Percentiles rank a stretch among this genome's conserved stretches.
Conservation (phyloP, 1,140 invertebrate species). For the Tigriopus japonicus region DNA sequence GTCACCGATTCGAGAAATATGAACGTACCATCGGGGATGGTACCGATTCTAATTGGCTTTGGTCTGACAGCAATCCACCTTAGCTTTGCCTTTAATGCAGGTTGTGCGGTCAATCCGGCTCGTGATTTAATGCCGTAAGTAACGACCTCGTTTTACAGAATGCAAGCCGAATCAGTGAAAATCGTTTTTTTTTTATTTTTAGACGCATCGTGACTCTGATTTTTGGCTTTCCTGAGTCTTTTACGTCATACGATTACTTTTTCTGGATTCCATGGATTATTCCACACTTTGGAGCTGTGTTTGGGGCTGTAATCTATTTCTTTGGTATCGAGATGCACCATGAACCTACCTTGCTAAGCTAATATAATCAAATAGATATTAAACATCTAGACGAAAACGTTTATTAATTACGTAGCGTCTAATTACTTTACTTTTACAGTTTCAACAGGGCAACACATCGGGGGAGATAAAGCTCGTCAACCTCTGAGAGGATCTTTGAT, state of each 20-base stretch:
- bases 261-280: background rate
- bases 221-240: background rate
- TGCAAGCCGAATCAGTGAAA: background rate
- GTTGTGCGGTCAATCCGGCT: slow-evolving; percentile 42
- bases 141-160: background rate
- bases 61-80: slow-evolving; percentile 34
- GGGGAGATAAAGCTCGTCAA: no score
- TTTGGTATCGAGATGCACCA: background rate
- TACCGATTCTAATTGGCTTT: slow-evolving; percentile 34
- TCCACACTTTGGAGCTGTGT: background rate
- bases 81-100: slow-evolving; percentile 31
- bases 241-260: background rate
- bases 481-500: no score
- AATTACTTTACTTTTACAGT: no score
- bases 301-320: background rate
- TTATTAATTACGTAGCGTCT: no score
- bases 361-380: no score
- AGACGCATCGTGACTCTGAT: background rate
- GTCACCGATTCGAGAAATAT: slow-evolving; percentile 34
- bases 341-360: background rate
- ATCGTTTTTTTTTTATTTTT: background rate
- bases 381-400: no score
- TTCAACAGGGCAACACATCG: no score
- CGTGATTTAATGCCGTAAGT: slow-evolving; percentile 34
- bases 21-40: slow-evolving; percentile 25